Conservation (phyloP, 2,113 vertebrate species). For the Lophius piscatorius region DNA sequence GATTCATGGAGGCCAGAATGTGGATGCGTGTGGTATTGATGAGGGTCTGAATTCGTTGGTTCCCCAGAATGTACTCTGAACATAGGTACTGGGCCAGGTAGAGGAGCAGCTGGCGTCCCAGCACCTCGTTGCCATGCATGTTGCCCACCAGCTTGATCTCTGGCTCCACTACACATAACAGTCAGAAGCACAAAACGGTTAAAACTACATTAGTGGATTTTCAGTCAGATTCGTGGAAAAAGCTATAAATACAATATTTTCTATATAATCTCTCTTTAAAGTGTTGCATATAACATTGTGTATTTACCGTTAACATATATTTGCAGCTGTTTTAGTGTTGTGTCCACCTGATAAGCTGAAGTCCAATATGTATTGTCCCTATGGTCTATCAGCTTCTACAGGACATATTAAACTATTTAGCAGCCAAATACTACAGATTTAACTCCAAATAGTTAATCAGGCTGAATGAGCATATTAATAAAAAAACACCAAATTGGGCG, state of each 20-base stretch:
- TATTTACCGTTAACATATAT: neutral
- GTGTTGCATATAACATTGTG: no score
- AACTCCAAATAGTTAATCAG: no score
- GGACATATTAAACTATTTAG: no score
- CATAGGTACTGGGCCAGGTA: constrained; percentile 94
- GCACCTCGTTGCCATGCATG: constrained; percentile 97
- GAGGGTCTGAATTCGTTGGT: constrained; percentile 87
- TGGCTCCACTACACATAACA: constrained; percentile 86
- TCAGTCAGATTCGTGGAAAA: no score
- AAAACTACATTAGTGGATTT: neutral
- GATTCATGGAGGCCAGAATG: constrained; percentile 96
- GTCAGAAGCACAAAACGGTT: constrained; percentile 19
- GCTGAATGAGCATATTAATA: no score
- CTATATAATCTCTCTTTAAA: no score
- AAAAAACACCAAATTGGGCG: no score
- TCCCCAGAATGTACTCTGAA: constrained; percentile 90
- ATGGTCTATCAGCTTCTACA: no score
- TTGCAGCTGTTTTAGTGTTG: no score
- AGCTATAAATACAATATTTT: neutral
- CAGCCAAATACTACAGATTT: no score
- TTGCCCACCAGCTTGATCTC: constrained; percentile 95
- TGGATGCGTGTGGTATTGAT: constrained; percentile 95
- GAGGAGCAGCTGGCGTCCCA: constrained; percentile 91
- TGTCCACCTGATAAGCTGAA: no score
- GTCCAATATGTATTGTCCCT: no score